Base-by-base conservation (phyloP, 2,797 vertebrate genomes). In the Cacajao melanocephalus region DNA sequence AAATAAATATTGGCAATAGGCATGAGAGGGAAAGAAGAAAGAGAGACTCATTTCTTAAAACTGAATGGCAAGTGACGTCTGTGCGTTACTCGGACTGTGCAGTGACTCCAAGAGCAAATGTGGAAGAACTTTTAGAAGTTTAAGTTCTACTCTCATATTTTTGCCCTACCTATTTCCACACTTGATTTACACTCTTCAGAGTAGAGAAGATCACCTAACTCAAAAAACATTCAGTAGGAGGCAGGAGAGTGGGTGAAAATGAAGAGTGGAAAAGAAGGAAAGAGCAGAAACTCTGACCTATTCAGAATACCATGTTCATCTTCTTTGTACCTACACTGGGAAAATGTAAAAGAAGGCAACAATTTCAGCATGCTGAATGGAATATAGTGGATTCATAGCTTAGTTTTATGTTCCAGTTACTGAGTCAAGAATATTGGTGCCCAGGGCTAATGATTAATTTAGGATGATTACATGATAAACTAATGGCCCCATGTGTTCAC, bases 21-120 rank as follows among this genome's bases (percentile, higher is more conserved):
- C 22, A 36, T 58, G 14, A 93, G n/a, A 93, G 30, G 9, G 72
- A 14, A 88, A 5, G 57, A 36, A 84, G 39, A 24, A 55, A 94
- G 58, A 91, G 17, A 93, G 10, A 52, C 5, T 73, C 12, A 36
- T 93, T 92, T 84, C 67, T 93, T 84, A 93, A 92, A 92, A 88
- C 41, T 84, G 46, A 95, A 7, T 76, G 93, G 57, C 39, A 81
- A 76, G 30, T 93, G 79, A 39, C 4, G 58, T 79, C 12, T 48
- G 22, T 55, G 11, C 39, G n/a, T 90, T 82, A 73, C 90, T 95
- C 96, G 76, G 96, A 50, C 20, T 9, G 0, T 41, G 24, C 26
- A 39, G 7, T 86, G 36, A 85, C 96, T 96, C 26, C 46, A 87
- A 94, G 26, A 76, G 28, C 67, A 88, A 89, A 91, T 36, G 76